Conservation (phyloP, 2,797 vertebrate species). For the Gymnodraco acuticeps region DNA sequence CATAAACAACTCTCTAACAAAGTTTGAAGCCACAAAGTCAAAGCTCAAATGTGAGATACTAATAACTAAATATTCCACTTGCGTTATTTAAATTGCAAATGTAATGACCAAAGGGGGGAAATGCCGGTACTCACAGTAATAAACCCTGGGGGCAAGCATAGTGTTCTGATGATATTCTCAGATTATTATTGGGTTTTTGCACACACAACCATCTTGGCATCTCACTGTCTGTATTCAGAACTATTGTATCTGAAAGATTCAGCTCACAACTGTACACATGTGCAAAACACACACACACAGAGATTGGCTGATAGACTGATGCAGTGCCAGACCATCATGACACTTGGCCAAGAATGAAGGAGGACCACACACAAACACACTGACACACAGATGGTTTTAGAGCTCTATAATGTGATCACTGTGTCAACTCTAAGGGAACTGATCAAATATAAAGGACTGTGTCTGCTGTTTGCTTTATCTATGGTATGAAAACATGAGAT, state of each 20-base stretch:
- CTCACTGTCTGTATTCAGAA: neutral
- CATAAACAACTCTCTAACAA: slow-evolving; percentile 71
- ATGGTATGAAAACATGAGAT: no score
- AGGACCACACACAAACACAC: neutral
- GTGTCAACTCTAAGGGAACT: neutral
- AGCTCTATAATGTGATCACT: neutral
- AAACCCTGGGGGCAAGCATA: neutral
- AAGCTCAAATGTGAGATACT: slow-evolving; percentile 44
- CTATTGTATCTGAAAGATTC: neutral
- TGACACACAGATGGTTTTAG: neutral
- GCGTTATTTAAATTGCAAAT: slow-evolving; percentile 23
- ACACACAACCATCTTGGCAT: neutral
- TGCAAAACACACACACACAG: slow-evolving; percentile 4
- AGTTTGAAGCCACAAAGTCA: slow-evolving; percentile 55
- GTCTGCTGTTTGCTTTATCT: neutral
- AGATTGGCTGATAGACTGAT: neutral
- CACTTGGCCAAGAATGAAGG: neutral
- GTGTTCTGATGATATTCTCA: slow-evolving; percentile 13
- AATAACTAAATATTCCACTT: slow-evolving; percentile 40
- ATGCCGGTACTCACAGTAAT: slow-evolving; percentile 18
- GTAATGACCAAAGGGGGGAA: slow-evolving; percentile 17
- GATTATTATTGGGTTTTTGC: slow-evolving; percentile 10
- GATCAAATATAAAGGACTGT: neutral
- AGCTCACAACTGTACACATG: neutral
- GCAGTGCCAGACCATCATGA: neutral